These are phyloP conservation scores for Calephelis perditalis DNA, from an alignment of 2,888 invertebrate genomes.

Conservation along the genomic window DNA sequence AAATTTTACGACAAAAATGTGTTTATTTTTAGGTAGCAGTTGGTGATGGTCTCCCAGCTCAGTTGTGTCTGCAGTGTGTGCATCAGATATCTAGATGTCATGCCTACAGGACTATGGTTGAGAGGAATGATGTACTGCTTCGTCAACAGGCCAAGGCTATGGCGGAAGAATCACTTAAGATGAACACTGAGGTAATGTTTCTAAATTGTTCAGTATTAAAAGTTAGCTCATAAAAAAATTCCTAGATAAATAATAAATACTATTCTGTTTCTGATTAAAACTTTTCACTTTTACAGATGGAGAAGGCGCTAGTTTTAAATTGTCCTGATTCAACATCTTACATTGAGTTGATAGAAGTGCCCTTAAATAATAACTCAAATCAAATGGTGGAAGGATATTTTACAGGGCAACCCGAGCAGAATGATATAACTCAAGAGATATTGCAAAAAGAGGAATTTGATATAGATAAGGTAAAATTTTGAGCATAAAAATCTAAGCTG, in stretches of 20 bases:
- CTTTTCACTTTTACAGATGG: conserved; percentile 37
- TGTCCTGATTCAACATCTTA: conserved; percentile 43
- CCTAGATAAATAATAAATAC: too few species aligned
- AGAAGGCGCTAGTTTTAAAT: conserved; percentile 42
- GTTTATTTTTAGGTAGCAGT: conserved; percentile 61
- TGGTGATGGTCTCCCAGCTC: conserved; percentile 79
- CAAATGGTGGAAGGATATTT: conserved; percentile 64
- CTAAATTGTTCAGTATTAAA: too few species aligned
- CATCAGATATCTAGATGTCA: conserved; percentile 81
- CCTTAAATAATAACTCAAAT: conserved; percentile 38
- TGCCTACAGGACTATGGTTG: conserved; percentile 80
- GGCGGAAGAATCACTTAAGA: conserved; percentile 47
- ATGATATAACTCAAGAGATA: conserved; percentile 33
- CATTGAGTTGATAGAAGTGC: conserved; percentile 58
- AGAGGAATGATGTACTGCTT: conserved; percentile 76
- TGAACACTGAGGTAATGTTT: conserved; percentile 40
- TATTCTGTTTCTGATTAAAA: not conserved
- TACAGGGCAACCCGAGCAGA: conserved; percentile 33
- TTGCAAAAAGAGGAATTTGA: conserved; percentile 39
- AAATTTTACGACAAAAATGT: not conserved
- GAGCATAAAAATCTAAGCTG: not conserved
- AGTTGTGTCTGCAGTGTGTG: conserved; percentile 81
- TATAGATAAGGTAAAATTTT: conserved; percentile 37
- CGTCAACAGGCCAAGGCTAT: conserved; percentile 58
- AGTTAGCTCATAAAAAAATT: too few species aligned